Evolutionary conservation across 2,113 vertebrate genomes (phyloP).

Genomic region (Aphelocoma coerulescens): DNA sequence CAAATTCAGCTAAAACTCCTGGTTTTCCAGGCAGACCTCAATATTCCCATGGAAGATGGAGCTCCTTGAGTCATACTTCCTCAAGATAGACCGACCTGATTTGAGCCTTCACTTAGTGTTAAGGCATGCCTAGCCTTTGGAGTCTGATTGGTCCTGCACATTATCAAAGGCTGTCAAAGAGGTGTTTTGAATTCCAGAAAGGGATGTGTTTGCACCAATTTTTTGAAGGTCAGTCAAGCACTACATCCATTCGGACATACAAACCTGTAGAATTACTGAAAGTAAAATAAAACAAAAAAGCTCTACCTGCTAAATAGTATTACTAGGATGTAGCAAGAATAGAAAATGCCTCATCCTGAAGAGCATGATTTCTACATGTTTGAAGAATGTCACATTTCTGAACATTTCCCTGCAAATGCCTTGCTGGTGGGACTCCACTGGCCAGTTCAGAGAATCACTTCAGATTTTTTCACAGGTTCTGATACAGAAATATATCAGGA

Average conservation of each 20-base stretch:
- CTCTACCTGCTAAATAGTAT: background rate
- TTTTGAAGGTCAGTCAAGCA: background rate
- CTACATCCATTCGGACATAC: background rate
- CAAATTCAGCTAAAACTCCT: background rate
- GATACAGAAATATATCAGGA: background rate
- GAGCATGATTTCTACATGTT: background rate
- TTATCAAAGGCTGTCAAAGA: background rate
- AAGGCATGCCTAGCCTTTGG: background rate
- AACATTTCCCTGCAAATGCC: background rate
- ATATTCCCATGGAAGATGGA: background rate
- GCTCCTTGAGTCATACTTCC: background rate
- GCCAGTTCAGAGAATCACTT: background rate
- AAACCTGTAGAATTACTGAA: background rate
- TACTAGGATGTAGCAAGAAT: background rate
- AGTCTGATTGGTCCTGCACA: background rate
- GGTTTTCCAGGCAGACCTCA: background rate
- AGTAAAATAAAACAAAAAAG: background rate
- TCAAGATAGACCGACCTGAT: background rate
- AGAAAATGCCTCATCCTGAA: background rate
- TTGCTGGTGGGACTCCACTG: background rate
- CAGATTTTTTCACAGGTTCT: background rate
- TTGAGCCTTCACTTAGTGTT: background rate
- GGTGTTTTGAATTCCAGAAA: background rate
- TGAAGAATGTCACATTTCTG: background rate
- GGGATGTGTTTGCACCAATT: background rate